Evolutionary conservation across 1,140 invertebrate genomes (phyloP).

Genomic region (Lamellibrachia luymesi): DNA sequence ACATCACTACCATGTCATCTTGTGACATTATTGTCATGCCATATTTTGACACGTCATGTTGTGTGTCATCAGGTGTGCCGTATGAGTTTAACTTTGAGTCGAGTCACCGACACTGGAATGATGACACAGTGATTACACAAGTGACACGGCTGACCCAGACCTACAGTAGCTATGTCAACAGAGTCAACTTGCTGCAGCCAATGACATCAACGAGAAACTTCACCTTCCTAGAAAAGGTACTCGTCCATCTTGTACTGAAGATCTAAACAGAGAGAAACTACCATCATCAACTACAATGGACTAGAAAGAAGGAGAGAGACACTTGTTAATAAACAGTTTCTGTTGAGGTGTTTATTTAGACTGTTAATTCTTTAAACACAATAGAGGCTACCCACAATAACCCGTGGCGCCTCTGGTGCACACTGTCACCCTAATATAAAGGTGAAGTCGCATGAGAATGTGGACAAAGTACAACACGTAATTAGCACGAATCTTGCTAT

Average conservation of each 20-base stretch:
- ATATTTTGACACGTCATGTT: background rate
- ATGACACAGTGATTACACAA: background rate
- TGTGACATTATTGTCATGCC: background rate
- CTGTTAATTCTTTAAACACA: background rate
- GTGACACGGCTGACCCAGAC: background rate
- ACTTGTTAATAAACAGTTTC: no score
- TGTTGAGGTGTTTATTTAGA: background rate
- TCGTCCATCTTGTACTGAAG: background rate
- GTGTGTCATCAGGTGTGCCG: constrained; percentile 10
- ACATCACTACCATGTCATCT: background rate
- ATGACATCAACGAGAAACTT: background rate
- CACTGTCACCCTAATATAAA: no score
- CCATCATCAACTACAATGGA: no score
- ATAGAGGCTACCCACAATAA: background rate
- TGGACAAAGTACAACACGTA: no score
- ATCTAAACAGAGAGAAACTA: no score
- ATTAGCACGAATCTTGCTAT: no score
- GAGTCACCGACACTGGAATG: background rate
- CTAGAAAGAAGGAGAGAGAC: no score
- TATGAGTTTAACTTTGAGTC: constrained; percentile 20
- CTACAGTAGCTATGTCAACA: constrained; percentile 9
- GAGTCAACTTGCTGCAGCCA: background rate
- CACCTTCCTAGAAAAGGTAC: constrained; percentile 19
- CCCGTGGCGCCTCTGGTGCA: no score
- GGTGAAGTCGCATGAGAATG: no score